These are phyloP conservation scores for Gulo gulo DNA, from an alignment of 2,113 vertebrate genomes.

Conservation along the genomic window DNA sequence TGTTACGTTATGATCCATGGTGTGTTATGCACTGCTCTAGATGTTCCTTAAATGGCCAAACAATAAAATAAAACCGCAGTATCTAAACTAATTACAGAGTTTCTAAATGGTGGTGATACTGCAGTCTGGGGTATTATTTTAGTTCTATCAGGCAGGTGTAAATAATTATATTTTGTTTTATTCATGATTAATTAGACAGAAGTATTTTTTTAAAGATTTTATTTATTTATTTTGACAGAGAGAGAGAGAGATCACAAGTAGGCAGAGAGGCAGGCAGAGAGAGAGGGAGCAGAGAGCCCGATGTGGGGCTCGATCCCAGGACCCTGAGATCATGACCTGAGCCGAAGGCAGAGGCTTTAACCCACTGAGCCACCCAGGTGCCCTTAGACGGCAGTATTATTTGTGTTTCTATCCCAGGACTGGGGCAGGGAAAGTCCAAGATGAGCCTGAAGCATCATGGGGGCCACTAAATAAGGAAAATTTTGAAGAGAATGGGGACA, in stretches of 20 bases:
- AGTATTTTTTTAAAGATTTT: too few relatives aligned
- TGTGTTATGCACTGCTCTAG: background rate
- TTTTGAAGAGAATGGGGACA: background rate
- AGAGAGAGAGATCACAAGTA: too few relatives aligned
- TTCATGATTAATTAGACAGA: background rate
- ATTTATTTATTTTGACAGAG: too few relatives aligned
- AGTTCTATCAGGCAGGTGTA: background rate
- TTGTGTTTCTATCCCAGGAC: background rate
- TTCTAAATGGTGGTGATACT: background rate
- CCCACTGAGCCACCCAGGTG: too few relatives aligned
- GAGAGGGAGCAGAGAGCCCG: too few relatives aligned
- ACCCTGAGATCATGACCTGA: too few relatives aligned
- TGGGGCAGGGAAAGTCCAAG: background rate
- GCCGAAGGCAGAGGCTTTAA: too few relatives aligned
- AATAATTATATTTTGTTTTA: background rate
- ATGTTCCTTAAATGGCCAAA: background rate
- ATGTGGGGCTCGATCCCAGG: too few relatives aligned
- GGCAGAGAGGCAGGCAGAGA: too few relatives aligned
- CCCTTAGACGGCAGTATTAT: background rate
- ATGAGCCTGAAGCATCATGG: background rate
- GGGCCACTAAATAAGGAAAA: background rate
- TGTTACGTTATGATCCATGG: background rate
- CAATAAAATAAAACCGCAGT: background rate
- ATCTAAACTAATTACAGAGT: background rate
- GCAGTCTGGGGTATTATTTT: background rate